Conservation (phyloP, 2,797 vertebrate genomes). For the Rhodeus uyekii region DNA sequence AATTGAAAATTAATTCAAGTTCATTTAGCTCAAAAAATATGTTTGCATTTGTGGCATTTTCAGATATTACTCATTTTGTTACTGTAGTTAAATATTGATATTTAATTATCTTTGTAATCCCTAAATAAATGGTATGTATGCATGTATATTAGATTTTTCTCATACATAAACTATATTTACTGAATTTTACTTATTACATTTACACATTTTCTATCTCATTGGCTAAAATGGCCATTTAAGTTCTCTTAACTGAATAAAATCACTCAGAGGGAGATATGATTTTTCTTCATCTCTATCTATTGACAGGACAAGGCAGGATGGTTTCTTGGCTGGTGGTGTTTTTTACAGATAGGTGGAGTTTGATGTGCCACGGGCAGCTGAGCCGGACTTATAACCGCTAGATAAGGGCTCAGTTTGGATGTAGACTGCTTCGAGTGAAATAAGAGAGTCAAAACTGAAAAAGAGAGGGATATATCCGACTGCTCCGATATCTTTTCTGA, state of each 20-base stretch:
- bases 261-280: neutral
- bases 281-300: neutral
- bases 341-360: neutral
- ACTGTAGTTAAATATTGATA: neutral
- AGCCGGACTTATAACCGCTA: neutral
- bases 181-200: neutral
- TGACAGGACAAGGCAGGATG: neutral
- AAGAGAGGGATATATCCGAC: constrained; percentile 1
- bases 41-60: neutral
- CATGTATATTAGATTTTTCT: no score
- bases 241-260: neutral
- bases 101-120: neutral
- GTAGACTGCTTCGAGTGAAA: neutral
- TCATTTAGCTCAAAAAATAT: neutral
- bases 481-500: constrained; percentile 40
- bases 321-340: constrained; percentile 2
- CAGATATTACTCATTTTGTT: neutral
- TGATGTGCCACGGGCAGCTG: neutral
- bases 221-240: neutral
- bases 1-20: neutral
- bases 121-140: neutral
- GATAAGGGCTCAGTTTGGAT: constrained; percentile 6
- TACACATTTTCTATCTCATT: neutral
- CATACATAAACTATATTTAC: neutral
- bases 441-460: constrained; percentile 2